Percentiles rank a stretch among this genome's conserved stretches.
Evolutionary conservation across 2,797 vertebrate genomes (phyloP).

Genomic region (Halcyon badia): DNA sequence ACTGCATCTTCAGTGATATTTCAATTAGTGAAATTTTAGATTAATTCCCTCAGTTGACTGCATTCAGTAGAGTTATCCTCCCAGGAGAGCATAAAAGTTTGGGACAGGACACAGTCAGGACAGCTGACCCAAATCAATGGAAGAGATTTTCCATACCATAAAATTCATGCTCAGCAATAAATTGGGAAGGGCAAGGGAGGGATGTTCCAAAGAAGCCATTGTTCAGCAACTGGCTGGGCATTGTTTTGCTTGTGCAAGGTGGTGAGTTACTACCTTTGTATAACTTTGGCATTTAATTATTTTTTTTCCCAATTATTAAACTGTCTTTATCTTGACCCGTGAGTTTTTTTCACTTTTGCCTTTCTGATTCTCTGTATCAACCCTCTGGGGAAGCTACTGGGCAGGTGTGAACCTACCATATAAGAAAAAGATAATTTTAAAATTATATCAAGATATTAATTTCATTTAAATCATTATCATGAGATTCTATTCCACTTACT

Average conservation of each 20-base stretch:
- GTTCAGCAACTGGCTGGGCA: neutral
- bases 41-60: neutral
- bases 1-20: neutral
- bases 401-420: neutral
- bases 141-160: neutral
- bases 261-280: neutral
- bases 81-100: neutral
- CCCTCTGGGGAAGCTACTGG: neutral
- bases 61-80: neutral
- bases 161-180: neutral
- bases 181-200: no score
- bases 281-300: neutral
- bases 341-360: neutral
- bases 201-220: neutral
- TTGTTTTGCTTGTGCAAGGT: neutral
- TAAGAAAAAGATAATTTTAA: neutral
- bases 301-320: neutral
- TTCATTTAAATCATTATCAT: neutral
- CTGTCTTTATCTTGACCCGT: neutral
- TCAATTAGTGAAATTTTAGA: neutral
- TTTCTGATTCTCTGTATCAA: neutral
- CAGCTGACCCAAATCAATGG: neutral
- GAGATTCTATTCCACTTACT: neutral
- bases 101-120: neutral
- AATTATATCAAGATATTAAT: neutral